Base-by-base conservation (phyloP, 2,888 invertebrate genomes). In the Phorcus lineatus region DNA sequence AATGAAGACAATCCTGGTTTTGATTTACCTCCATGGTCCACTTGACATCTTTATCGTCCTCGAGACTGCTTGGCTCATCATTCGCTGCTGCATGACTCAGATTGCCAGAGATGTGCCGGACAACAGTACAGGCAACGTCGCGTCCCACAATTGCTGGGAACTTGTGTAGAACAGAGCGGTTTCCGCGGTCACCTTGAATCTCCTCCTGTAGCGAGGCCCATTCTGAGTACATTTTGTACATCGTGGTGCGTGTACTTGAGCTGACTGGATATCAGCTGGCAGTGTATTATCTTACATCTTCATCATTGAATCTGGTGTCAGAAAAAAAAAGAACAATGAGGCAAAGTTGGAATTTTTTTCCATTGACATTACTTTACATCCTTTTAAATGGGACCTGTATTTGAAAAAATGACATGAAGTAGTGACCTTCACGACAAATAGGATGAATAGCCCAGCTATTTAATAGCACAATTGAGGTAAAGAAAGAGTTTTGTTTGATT, bases 121-220 rank as follows among this genome's bases (percentile, higher is more conserved):
- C 96, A 17, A 97, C 95, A 0, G 96, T 95, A 52, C 96, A 93
- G 17, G 97, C 96, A 9, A 97, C 97, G 89, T 97, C 97, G 86
- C 95, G 95, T 17, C 97, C 97, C 4, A 96, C 96, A 54, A 94
- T 93, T 36, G 94, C 93, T 0, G 95, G 95, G 90, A 97, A 96
- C 84, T 96, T 96, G 79, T 96, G 96, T 77, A 97, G 94, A 47
- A 97, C 97, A 84, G 93, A 93, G 82, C 90, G 88, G 82, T 92
- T 91, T 36, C 90, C 91, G 53, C 91, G 89, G 84, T 93, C 92
- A 82, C 90, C 90, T 86, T 93, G 92, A 77, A 93, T 91, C 77
- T 91, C 92, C 75, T 91, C 90, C 80, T 92, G 92, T 53, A 94
- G 89, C 4, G 93, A 92, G 6, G 93, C 91, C 93, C 93, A 94